Evolutionary conservation across 2,797 vertebrate species (phyloP), one percentile per base, ranked within the genome.

Genomic region (Cryptoblepharus egeriae): DNA sequence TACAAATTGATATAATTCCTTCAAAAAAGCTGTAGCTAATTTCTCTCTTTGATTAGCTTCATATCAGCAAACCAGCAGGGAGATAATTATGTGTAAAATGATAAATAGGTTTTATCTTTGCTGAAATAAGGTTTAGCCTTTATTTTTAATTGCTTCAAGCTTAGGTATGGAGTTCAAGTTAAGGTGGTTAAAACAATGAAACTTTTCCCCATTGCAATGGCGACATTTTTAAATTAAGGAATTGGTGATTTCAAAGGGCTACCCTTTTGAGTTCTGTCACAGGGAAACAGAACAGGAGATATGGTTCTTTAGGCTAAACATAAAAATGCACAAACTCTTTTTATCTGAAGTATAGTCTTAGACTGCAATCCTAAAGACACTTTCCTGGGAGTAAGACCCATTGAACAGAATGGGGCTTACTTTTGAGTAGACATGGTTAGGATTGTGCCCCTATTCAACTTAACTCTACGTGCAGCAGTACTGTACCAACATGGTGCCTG

Each of bases 111-210:
- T 72, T 64, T 83, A 12, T 74, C 74, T 79, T 82, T 85, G 65
- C 73, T 71, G 26, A 12, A 49, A 42, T 39, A 63, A 49, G 76
- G 64, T 60, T 65, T 81, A 45, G n/a, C 32, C 70, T 57, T 77
- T 68, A 71, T 78, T 74, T 58, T 68, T 75, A 89, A 77, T 84
- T 89, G 82, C 67, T 32, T 67, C 69, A 61, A 78, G 79, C 82
- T 87, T 80, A 79, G 88, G 76, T 81, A 9, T 8, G 22, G 71
- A 79, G 68, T 67, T 79, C 26, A 63, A 16, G 7, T 42, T 77
- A 69, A n/a, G 75, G 73, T 61, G 65, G 73, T 70, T 72, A 28
- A 71, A 39, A 55, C 10, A n/a, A 3, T 4, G 49, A 52, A 22
- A 30, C 4, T 15, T 32, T 49, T 15, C 2, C 1, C 45, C 12